Evolutionary conservation across 2,113 vertebrate genomes (phyloP).

Genomic region (Heterochromis multidens): DNA sequence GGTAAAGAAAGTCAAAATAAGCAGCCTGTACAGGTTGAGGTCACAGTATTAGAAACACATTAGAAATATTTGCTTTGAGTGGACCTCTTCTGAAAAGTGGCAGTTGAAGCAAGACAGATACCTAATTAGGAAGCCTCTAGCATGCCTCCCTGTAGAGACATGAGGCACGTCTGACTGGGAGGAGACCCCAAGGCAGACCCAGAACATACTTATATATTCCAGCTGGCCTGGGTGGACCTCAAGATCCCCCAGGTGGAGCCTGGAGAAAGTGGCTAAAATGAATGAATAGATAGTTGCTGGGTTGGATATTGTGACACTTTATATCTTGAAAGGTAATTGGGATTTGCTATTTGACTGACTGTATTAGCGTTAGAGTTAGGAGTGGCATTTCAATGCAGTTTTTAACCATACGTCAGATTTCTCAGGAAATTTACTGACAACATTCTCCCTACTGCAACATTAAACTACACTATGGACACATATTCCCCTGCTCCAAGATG

Average conservation of each 20-base stretch:
- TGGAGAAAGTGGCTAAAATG: neutral
- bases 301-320: neutral
- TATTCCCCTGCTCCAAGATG: neutral
- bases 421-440: neutral
- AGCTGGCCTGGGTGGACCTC: neutral
- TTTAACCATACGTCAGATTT: neutral
- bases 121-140: conserved; percentile 37
- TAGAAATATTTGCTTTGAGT: neutral
- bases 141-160: neutral
- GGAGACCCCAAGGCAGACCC: neutral
- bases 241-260: neutral
- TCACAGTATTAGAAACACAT: neutral
- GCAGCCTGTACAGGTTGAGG: neutral
- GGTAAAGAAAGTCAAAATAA: conserved; percentile 35
- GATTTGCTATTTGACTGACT: neutral
- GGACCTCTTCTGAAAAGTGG: conserved; percentile 7
- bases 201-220: neutral
- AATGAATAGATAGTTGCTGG: neutral
- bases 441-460: neutral
- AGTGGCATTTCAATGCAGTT: neutral
- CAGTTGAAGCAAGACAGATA: conserved; percentile 10
- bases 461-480: neutral
- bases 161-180: neutral
- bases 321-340: neutral
- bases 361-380: neutral